These are phyloP conservation scores for Ormyrus nitidulus DNA, from an alignment of 2,888 invertebrate species.

Conservation along the genomic window DNA sequence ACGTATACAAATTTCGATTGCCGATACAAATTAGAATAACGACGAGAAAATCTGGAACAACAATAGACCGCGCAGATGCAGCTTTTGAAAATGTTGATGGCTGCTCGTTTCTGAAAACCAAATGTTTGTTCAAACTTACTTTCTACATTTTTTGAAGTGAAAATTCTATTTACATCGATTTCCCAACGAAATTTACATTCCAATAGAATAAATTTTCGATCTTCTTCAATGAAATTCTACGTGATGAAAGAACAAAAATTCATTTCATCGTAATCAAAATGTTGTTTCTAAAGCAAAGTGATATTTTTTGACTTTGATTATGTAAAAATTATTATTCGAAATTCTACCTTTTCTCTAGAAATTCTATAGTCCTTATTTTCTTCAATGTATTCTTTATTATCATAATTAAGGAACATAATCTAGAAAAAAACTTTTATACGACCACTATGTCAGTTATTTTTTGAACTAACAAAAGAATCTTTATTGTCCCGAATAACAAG, in stretches of 20 bases:
- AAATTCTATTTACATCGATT: slow-evolving; percentile 27
- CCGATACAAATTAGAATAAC: no score
- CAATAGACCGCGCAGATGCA: no score
- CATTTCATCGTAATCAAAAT: neutral
- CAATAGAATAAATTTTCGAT: slow-evolving; percentile 20
- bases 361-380: no score
- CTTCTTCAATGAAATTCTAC: neutral
- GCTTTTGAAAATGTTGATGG: neutral
- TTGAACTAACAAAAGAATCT: no score
- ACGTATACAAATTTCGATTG: no score
- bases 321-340: neutral
- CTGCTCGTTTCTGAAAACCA: neutral
- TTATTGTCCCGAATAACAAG: no score
- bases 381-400: no score
- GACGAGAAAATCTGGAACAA: no score
- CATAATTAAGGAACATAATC: no score
- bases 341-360: no score
- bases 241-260: slow-evolving; percentile 16
- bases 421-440: no score
- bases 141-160: neutral
- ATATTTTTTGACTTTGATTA: neutral
- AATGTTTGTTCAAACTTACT: neutral
- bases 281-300: neutral
- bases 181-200: slow-evolving; percentile 13
- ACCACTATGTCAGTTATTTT: no score